A percentile compares a stretch with the other conserved stretches of the same genome.
Evolutionary conservation across 2,797 vertebrate species (phyloP).

Genomic region (Tarsius wallacei): DNA sequence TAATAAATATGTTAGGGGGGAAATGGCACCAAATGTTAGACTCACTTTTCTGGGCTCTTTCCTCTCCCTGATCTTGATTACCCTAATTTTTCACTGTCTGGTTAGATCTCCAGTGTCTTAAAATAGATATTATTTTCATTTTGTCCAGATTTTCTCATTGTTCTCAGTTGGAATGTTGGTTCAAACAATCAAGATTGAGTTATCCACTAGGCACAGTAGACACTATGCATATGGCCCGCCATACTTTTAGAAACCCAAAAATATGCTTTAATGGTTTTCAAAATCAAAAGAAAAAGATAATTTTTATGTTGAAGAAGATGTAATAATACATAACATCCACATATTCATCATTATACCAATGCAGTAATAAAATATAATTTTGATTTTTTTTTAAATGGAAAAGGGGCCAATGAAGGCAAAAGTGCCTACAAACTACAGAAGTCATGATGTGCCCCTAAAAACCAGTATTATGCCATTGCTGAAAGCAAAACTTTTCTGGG

Average conservation of each 20-base stretch:
- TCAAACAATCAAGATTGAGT: not conserved
- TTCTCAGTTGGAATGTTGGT: not conserved
- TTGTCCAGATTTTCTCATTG: not conserved
- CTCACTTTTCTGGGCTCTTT: not conserved
- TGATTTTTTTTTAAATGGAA: not conserved
- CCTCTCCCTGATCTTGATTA: not conserved
- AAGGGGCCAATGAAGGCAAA: not conserved
- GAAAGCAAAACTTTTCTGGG: conserved; percentile 22
- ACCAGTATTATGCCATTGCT: not conserved
- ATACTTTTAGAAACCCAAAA: not conserved
- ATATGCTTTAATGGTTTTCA: not conserved
- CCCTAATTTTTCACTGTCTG: not conserved
- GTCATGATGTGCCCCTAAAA: not conserved
- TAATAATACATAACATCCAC: conserved; percentile 4
- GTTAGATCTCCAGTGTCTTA: conserved; percentile 1
- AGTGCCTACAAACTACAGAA: not conserved
- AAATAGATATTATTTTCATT: conserved; percentile 26
- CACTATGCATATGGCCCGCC: not conserved
- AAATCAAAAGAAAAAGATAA: not conserved
- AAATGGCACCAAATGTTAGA: not conserved
- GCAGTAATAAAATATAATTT: conserved; percentile 14
- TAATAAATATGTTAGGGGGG: not conserved
- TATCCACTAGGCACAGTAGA: not conserved
- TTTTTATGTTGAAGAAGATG: not conserved
- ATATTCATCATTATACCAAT: conserved; percentile 22